Evolutionary conservation across 2,888 invertebrate species (phyloP).

Genomic region (Coremacera marginata): DNA sequence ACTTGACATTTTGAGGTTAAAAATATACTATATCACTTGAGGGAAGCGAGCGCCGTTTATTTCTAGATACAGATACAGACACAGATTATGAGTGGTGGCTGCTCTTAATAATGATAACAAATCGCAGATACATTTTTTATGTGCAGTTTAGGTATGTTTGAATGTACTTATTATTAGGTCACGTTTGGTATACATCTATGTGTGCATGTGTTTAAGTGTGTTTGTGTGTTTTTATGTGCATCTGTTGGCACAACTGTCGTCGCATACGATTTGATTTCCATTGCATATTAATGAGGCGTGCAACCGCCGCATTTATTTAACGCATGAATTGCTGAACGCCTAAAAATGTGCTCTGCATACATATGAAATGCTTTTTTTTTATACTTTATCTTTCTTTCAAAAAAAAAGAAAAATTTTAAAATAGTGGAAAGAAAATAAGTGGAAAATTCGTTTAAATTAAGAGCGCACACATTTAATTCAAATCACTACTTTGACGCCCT

Average conservation of each 20-base stretch:
- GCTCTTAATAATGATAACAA: constrained; percentile 11
- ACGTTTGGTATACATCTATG: neutral
- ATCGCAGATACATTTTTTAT: neutral
- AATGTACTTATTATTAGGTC: constrained; percentile 16
- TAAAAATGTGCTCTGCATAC: neutral
- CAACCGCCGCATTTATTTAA: constrained; percentile 31
- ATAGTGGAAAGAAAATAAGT: too few species aligned
- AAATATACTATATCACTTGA: neutral
- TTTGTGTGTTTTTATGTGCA: too few species aligned
- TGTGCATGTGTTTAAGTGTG: neutral
- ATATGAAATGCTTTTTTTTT: neutral
- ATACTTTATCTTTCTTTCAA: too few species aligned
- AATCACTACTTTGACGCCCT: too few species aligned
- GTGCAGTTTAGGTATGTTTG: neutral
- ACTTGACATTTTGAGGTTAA: neutral
- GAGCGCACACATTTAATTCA: too few species aligned
- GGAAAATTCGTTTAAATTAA: too few species aligned
- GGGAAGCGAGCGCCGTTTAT: neutral
- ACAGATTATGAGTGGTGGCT: neutral
- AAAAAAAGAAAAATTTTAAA: too few species aligned
- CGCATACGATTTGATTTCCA: neutral
- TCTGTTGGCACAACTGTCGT: constrained; percentile 16
- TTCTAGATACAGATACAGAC: neutral
- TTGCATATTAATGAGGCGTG: constrained; percentile 32
- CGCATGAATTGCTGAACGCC: constrained; percentile 19